These are phyloP conservation scores for Mnemiopsis leidyi DNA, from an alignment of 37 sponge, comb jelly and placozoan genomes.

Conservation along the genomic window DNA sequence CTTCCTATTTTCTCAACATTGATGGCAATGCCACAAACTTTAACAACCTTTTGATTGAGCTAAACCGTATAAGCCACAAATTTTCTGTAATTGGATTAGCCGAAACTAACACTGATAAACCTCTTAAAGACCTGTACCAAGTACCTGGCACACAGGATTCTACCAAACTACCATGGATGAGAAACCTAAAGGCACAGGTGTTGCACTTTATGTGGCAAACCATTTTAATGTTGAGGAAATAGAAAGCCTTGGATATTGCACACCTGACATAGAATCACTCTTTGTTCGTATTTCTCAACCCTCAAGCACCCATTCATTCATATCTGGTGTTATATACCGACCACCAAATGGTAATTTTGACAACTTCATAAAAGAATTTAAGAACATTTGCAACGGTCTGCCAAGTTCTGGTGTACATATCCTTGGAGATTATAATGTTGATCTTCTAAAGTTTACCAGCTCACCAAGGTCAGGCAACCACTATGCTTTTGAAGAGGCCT, in stretches of 20 bases:
- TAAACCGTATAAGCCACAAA: neutral
- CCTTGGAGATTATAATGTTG: neutral
- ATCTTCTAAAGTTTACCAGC: neutral
- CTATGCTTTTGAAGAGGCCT: neutral
- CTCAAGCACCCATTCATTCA: neutral
- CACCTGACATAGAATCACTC: no score
- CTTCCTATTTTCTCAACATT: neutral
- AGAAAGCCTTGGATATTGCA: neutral
- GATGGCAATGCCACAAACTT: neutral
- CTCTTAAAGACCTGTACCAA: no score
- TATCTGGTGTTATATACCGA: neutral
- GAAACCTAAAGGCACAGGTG: neutral
- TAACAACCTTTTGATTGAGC: neutral
- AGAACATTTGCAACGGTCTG: neutral
- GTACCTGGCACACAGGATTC: neutral
- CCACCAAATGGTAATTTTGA: neutral
- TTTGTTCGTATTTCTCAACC: neutral
- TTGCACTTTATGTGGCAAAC: neutral
- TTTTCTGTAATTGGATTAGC: neutral
- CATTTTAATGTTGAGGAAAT: neutral
- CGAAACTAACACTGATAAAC: no score
- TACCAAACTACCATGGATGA: neutral
- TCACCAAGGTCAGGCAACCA: no score
- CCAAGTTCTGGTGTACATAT: neutral
- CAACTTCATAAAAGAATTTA: neutral